Evolutionary conservation across 2,797 vertebrate genomes (phyloP), one percentile per base, ranked within the genome.

Genomic region (Meda fulgida): DNA sequence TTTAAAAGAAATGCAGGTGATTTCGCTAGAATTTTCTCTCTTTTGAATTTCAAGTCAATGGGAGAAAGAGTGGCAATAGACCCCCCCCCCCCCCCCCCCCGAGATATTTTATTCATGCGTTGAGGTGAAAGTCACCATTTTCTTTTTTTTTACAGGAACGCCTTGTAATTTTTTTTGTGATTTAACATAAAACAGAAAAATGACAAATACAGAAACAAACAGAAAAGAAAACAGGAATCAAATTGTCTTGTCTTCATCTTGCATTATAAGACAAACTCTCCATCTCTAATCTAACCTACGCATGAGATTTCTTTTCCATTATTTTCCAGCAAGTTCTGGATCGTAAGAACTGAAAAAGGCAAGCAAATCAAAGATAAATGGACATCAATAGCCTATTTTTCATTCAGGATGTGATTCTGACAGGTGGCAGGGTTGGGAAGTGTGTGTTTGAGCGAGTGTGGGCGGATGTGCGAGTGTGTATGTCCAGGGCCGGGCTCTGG

Each of bases 401-500:
- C 83, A 90, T 88, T 87, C 86, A 70, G 84, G 78, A 51, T 80
- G 86, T 79, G 72, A 72, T 63, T 85, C 81, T 85, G 79, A 83
- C 84, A 86, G 80, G 87, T 84, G 84, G 78, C 65, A 53, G 66
- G 7, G 29, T 72, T 65, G 75, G 76, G 36, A 58, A 73, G 84
- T 77, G 80, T 81, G 76, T 19, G 72, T 75, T 31, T 4, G 38
- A 71, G 26, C n/a, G 8, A 7, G 11, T 53, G 70, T 66, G 26
- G 67, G 83, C 21, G 26, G 71, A 79, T 81, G 67, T 84, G 82
- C 48, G 66, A 88, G 83, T 89, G 88, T 89, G 86, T 84, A 73
- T 90, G 89, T 83, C 78, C 88, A 91, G 90, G 84, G 88, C 89
- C 88, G 90, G 91, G 95, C 93, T 96, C 93, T 92, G 92, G 91